Percentiles rank a stretch among this genome's conserved stretches.
Evolutionary conservation across 2,888 invertebrate genomes (phyloP).

Genomic region (Agriopis marginaria): DNA sequence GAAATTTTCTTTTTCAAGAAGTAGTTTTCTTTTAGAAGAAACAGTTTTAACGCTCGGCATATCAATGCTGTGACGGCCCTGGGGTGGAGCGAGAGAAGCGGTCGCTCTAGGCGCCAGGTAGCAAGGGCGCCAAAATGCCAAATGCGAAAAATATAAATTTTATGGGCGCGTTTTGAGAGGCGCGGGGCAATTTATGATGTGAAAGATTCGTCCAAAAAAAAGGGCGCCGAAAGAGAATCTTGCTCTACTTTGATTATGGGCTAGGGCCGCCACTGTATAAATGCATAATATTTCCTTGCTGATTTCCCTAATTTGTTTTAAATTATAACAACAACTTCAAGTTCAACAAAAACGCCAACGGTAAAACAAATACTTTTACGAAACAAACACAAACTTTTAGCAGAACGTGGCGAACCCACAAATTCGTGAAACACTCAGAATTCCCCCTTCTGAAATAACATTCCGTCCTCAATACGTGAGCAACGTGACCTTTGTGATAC

Average conservation of each 20-base stretch:
- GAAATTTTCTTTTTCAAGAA: too few species aligned
- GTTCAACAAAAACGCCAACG: constrained; percentile 7
- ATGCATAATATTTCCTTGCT: background rate
- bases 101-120: too few species aligned
- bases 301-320: background rate
- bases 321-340: constrained; percentile 17
- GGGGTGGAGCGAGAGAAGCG: too few species aligned
- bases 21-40: too few species aligned
- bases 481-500: constrained; percentile 32
- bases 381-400: constrained; percentile 22
- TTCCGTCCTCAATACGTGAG: constrained; percentile 32
- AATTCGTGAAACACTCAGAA: constrained; percentile 21
- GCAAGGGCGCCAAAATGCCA: too few species aligned
- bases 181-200: too few species aligned
- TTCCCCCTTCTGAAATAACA: constrained; percentile 25
- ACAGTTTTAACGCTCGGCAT: too few species aligned
- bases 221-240: too few species aligned
- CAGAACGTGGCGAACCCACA: constrained; percentile 22
- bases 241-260: background rate
- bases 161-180: too few species aligned
- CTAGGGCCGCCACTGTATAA: background rate
- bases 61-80: too few species aligned
- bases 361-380: constrained; percentile 13
- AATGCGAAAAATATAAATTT: too few species aligned
- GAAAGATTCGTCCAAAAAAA: too few species aligned